Conservation (phyloP, 2,888 invertebrate genomes). For the Volucella bombylans region DNA sequence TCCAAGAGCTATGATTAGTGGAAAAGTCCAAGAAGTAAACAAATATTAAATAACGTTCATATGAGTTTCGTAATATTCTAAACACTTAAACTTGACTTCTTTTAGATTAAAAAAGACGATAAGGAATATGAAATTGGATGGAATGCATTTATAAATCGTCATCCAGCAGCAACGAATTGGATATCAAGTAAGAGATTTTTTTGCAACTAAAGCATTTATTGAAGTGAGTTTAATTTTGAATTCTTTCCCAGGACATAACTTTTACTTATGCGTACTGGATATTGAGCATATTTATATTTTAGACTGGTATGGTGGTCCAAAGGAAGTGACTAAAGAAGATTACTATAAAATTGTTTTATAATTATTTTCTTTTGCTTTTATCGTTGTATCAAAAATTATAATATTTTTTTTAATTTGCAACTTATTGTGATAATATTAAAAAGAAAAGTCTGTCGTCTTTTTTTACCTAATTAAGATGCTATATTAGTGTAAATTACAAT, state of each 20-base stretch:
- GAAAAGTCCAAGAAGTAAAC: slow-evolving; percentile 78
- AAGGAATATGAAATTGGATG: slow-evolving; percentile 76
- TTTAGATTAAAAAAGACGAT: slow-evolving; percentile 76
- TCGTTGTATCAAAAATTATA: neutral
- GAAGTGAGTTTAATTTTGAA: neutral
- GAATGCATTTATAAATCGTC: slow-evolving; percentile 78
- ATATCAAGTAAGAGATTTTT: slow-evolving; percentile 75
- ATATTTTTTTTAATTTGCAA: neutral
- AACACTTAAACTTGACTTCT: neutral
- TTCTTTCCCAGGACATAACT: slow-evolving; percentile 87
- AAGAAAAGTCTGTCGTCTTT: too few relatives aligned
- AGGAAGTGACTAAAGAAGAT: slow-evolving; percentile 77
- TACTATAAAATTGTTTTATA: slow-evolving; percentile 76
- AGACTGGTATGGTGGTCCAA: slow-evolving; percentile 92
- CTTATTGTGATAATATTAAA: too few relatives aligned
- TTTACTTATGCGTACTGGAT: slow-evolving; percentile 90
- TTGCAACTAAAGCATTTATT: neutral
- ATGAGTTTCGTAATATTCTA: neutral
- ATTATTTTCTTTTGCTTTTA: neutral
- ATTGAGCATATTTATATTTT: slow-evolving; percentile 89
- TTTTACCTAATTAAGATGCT: too few relatives aligned
- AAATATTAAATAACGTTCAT: neutral
- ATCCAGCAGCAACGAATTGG: slow-evolving; percentile 81
- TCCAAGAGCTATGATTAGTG: slow-evolving; percentile 79
- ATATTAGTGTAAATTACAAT: too few relatives aligned